These are phyloP conservation scores for Diplolepis rosae DNA, from an alignment of 2,888 invertebrate genomes.

Conservation along the genomic window DNA sequence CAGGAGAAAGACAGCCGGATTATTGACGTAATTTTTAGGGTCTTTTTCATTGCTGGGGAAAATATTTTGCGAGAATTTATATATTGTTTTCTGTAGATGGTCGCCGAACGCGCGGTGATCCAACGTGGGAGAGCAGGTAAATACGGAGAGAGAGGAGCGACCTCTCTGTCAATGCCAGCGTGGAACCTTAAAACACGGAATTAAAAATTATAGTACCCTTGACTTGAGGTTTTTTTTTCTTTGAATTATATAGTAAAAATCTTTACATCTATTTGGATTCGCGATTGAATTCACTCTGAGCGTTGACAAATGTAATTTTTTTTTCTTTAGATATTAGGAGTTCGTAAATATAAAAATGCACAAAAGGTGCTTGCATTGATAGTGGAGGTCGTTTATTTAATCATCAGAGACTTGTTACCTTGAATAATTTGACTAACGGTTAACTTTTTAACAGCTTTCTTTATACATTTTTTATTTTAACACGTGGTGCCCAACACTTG, in stretches of 20 bases:
- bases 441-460: not conserved
- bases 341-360: not conserved
- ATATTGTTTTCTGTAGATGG: slow-evolving; percentile 49
- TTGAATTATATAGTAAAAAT: not conserved
- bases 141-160: slow-evolving; percentile 71
- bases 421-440: slow-evolving; percentile 58
- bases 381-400: slow-evolving; percentile 69
- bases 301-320: not conserved
- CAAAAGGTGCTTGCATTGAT: slow-evolving; percentile 68
- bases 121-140: slow-evolving; percentile 72
- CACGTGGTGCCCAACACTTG: slow-evolving; percentile 17
- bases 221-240: slow-evolving; percentile 34
- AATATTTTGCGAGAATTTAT: not conserved
- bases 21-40: not conserved
- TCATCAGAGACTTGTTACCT: slow-evolving; percentile 73
- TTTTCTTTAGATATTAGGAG: not conserved
- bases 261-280: not conserved
- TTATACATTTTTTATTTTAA: not conserved
- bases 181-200: slow-evolving; percentile 31
- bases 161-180: slow-evolving; percentile 71
- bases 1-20: slow-evolving; percentile 42
- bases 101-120: slow-evolving; percentile 57
- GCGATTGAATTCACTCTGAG: not conserved
- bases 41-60: not conserved
- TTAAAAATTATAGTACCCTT: slow-evolving; percentile 25